Conservation (phyloP, 2,888 invertebrate genomes). For the Trachelus stipa region DNA sequence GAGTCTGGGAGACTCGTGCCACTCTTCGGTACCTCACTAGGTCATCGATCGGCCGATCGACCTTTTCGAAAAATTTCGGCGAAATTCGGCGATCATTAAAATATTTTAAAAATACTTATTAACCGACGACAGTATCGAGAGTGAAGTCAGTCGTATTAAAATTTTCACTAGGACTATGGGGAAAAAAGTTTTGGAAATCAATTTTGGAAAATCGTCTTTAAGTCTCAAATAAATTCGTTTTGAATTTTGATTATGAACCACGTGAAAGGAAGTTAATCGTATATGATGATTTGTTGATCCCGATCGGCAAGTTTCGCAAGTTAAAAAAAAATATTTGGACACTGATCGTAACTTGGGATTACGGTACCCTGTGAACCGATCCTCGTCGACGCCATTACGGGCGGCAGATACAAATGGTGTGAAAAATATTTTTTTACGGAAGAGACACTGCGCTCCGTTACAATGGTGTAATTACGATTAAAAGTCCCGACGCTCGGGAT, state of each 20-base stretch:
- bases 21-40: constrained; percentile 23
- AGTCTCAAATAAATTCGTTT: too few relatives aligned
- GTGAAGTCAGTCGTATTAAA: background rate
- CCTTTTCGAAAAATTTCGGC: background rate
- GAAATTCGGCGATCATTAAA: background rate
- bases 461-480: background rate
- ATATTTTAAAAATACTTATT: background rate
- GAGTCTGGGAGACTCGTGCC: constrained; percentile 14
- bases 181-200: background rate
- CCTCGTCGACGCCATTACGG: background rate
- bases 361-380: background rate
- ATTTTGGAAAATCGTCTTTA: background rate
- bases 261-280: background rate
- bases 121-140: background rate
- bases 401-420: background rate
- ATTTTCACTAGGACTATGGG: background rate
- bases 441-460: background rate
- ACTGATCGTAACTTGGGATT: background rate
- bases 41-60: constrained; percentile 18
- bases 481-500: background rate
- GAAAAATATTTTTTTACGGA: background rate
- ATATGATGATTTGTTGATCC: background rate
- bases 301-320: background rate
- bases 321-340: background rate
- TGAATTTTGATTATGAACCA: too few relatives aligned